Base-by-base conservation (phyloP, 1,140 invertebrate genomes). In the Coptotermes formosanus region DNA sequence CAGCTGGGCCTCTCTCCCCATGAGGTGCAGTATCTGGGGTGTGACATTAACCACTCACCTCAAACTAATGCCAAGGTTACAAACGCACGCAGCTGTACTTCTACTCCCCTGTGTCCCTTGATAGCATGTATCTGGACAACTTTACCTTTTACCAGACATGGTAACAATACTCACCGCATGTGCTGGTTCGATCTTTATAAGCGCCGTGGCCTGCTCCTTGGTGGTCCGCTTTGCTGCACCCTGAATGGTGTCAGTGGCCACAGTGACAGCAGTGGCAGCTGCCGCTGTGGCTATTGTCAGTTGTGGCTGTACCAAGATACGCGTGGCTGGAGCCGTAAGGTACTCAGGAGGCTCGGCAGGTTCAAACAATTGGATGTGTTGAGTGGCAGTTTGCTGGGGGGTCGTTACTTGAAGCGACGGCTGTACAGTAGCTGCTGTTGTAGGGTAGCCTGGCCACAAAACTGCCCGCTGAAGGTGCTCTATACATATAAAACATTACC, bases 401-500 rank as follows among this genome's bases (percentile, higher is more conserved):
- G 83, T 52, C 11, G 83, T 52, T 3, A 84, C 52, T 14, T 84
- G 83, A 23, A 86, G 69, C 14, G 85, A 48, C 3, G 69, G 85
- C 23, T 86, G 85, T 32, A 86, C 45, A 23, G 85, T 82, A n/a
- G 85, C 85, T 48, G 81, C 25, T 0, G 85, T 82, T 25, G 85
- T 75, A 83, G 92, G 92, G 88, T 94, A 93, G 88, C 92, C 94
- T 84, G 94, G 94, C 95, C 93, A 95, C 8, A 96, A 94, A n/a
- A 95, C 94, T 2, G 95, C 93, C 89, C 96, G 95, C 88, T 95
- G 95, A 90, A 94, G 92, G 89, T 95, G 93, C 90, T 96, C 95
- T 92, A 93, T 88, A 88, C 14, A 52, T 25, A 52, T 44, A 38
- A 55, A 84, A 48, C 11, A 48, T 48, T 55, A 16, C 6, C 0